These are phyloP conservation scores for Zeus faber DNA, from an alignment of 2,113 vertebrate genomes.

Conservation along the genomic window DNA sequence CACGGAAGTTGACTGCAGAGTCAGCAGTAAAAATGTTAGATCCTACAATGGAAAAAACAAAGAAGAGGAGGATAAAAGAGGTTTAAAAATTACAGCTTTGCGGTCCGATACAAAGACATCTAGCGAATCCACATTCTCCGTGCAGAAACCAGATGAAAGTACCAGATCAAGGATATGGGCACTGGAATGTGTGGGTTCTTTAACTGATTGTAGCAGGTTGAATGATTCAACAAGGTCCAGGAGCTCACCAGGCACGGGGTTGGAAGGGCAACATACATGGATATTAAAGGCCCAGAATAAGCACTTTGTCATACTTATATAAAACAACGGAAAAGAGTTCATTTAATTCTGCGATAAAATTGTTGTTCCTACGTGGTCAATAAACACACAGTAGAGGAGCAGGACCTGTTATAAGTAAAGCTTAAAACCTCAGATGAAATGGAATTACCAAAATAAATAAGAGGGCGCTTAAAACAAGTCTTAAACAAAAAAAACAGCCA, in stretches of 20 bases:
- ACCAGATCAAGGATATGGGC: neutral
- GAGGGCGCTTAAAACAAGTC: neutral
- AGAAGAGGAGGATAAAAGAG: neutral
- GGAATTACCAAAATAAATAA: neutral
- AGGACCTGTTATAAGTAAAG: neutral
- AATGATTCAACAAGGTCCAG: neutral
- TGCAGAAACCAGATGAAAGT: neutral
- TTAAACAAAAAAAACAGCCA: neutral
- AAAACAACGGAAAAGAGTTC: neutral
- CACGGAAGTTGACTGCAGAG: neutral
- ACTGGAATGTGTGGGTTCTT: neutral
- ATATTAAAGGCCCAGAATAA: neutral
- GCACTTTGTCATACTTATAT: neutral
- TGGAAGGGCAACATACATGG: neutral
- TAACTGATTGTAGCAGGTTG: neutral
- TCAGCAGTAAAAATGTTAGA: conserved; percentile 5
- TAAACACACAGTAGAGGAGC: neutral
- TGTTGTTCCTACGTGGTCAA: neutral
- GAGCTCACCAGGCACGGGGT: neutral
- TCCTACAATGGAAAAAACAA: neutral
- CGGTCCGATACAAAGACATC: neutral
- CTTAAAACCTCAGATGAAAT: neutral
- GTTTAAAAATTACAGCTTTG: conserved; percentile 2
- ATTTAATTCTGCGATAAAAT: neutral
- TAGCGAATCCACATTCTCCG: neutral